Base-by-base conservation (phyloP, 1,140 invertebrate genomes). In the Zaprionus vittiger region DNA sequence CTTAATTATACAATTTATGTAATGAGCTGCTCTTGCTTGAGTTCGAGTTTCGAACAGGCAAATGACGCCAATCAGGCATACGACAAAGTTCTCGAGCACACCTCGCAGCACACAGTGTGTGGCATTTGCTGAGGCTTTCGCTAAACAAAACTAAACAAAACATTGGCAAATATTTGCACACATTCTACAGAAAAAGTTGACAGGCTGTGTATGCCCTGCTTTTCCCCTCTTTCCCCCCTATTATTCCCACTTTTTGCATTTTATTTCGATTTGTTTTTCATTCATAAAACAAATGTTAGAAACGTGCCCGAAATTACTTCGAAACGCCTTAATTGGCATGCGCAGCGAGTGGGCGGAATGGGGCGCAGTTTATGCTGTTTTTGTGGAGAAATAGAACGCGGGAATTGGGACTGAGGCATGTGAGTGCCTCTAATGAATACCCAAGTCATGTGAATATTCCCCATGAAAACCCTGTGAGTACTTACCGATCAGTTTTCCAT, bases 401-500 rank as follows among this genome's bases (percentile, higher is more conserved):
- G 73, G 49, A 67, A 63, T 65, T 59, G 47, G 63, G 47, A 56
- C n/a, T 66, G 12, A 7, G 5, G 9, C 15, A 0, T 1, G 5
- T 41, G 15, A 38, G 14, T 38, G 0, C 14, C 37, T 2, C 2
- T 5, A 6, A 28, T 31, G 28, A 31, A 31, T 31, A 31, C 7
- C 28, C 28, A 31, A 31, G 28, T 28, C 28, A 7, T 9, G 38
- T 38, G 37, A 3, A 20, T 20, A 7, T 1, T 14, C n/a, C 0
- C 9, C n/a, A 17, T 49, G 44, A 47, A 17, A 12, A 37, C 4
- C 7, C 34, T 3, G 9, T 55, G 38, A 37, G 28, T 24, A 87
- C 91, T 82, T 80, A 92, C 91, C 91, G 75, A 91, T 85, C 74
- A 92, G 78, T 80, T 90, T 92, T 75, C 91, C 91, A 78, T 90